Conservation (phyloP, 2,888 invertebrate genomes). For the Hylaea fasciaria region DNA sequence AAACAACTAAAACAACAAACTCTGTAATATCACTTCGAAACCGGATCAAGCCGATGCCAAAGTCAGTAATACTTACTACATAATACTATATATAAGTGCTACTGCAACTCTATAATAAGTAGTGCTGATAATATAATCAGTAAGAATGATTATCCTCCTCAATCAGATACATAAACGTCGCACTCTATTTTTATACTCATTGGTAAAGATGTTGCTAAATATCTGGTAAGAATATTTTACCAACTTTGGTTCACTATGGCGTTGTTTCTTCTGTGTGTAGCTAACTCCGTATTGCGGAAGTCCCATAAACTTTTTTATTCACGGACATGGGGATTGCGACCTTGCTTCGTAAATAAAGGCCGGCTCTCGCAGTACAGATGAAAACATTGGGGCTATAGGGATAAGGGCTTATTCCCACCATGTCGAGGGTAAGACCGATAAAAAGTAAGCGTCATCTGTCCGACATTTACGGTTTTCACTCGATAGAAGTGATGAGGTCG, state of each 20-base stretch:
- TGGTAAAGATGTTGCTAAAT: too few species aligned
- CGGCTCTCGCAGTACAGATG: slow-evolving; percentile 4
- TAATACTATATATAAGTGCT: too few species aligned
- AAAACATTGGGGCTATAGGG: slow-evolving; percentile 1
- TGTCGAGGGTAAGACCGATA: not conserved
- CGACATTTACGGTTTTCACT: too few species aligned
- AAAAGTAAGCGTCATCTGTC: not conserved
- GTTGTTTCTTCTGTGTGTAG: not conserved
- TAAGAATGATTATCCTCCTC: too few species aligned
- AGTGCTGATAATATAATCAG: too few species aligned
- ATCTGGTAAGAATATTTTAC: too few species aligned
- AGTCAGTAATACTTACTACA: too few species aligned
- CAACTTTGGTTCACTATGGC: not conserved
- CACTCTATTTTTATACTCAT: too few species aligned
- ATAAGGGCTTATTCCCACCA: not conserved
- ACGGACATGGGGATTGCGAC: slow-evolving; percentile 23
- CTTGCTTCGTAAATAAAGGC: slow-evolving; percentile 12
- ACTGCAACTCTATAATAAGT: too few species aligned
- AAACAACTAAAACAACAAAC: not conserved
- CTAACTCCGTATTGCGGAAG: slow-evolving; percentile 15
- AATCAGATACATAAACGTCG: too few species aligned
- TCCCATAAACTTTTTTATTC: slow-evolving; percentile 40
- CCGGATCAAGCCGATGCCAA: too few species aligned
- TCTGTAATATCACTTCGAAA: not conserved
- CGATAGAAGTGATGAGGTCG: too few species aligned